phyloP scores from a whole-genome alignment of 2,113 vertebrate species.

The Pachypanchax playfairii region DNA sequence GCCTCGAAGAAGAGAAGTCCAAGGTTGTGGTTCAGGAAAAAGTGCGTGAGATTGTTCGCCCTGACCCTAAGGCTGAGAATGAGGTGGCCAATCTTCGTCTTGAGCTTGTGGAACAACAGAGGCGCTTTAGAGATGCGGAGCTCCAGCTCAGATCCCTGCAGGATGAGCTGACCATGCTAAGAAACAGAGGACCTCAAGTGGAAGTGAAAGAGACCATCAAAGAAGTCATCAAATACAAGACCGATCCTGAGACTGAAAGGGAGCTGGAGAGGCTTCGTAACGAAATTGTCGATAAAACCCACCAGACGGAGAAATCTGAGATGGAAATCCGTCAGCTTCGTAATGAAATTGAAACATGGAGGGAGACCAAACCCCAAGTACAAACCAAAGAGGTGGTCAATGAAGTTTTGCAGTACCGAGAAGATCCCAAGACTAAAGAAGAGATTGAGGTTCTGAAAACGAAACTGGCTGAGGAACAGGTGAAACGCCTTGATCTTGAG shows the following conservation, averaged over 20 bases:
- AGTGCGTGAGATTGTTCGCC: slow-evolving; percentile 92
- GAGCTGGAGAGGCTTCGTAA: slow-evolving; percentile 92
- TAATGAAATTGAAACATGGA: slow-evolving; percentile 92
- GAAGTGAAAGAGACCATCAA: slow-evolving; percentile 94
- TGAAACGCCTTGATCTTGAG: slow-evolving; percentile 89
- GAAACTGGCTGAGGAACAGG: slow-evolving; percentile 89
- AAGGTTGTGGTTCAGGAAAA: slow-evolving; percentile 94
- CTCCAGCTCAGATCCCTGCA: slow-evolving; percentile 85
- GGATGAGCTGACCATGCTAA: slow-evolving; percentile 83
- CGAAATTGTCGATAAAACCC: slow-evolving; percentile 92
- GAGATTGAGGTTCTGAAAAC: slow-evolving; percentile 87
- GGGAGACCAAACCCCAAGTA: slow-evolving; percentile 90
- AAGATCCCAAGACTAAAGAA: slow-evolving; percentile 92
- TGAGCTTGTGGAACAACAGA: slow-evolving; percentile 92
- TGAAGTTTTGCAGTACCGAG: slow-evolving; percentile 91
- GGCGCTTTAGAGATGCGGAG: slow-evolving; percentile 84
- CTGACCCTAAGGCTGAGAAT: slow-evolving; percentile 92
- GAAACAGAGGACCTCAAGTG: slow-evolving; percentile 87
- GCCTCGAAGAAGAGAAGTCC: slow-evolving; percentile 90
- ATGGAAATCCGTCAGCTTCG: slow-evolving; percentile 92
- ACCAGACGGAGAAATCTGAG: slow-evolving; percentile 88
- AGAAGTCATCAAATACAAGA: slow-evolving; percentile 96
- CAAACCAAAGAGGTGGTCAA: slow-evolving; percentile 93
- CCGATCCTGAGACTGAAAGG: slow-evolving; percentile 88
- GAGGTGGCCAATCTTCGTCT: slow-evolving; percentile 93